Base-by-base conservation (phyloP, 2,888 invertebrate species). In the Hofmannophila pseudospretella region DNA sequence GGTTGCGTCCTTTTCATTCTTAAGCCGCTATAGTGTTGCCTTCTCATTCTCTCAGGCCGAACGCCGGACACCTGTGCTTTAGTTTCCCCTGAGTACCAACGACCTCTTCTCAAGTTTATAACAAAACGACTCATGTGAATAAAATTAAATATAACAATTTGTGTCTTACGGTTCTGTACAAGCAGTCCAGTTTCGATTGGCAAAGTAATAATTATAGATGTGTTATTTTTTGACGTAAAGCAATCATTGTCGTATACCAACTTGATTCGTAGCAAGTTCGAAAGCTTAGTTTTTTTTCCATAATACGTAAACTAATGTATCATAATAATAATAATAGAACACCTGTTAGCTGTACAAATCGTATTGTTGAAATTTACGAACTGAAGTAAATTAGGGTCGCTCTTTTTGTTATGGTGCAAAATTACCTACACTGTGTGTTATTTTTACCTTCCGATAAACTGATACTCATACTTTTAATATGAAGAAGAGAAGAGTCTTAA, bases 41-140 rank as follows among this genome's bases (percentile, higher is more conserved):
- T 26, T 77, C 82, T 69, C 70, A 51, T 48, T 81, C 71, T 51
- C 49, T 42, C 75, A 51, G 67, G 60, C 77, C 76, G 80, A 86
- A 76, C 86, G 86, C 78, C 82, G 86, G 84, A 86, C 86, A 86
- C 86, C 86, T 86, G 86, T 86, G 86, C 86, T 85, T 86, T 80
- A 85, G 84, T 85, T 84, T 86, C 85, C 86, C 82, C 78, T 70
- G 78, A 84, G 86, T 86, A 84, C 82, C 86, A 86, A 84, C 86
- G 86, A 86, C 86, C 86, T 86, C 84, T 82, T 66, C 54, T 51
- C 35, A 41, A 47, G 48, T 55, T 47, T 58, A 60, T 52, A 51
- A 51, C 60, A 49, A 63, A 79, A 77, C 48, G 67, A 50, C 71
- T 50, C 67, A 85, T 54, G 62, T 54, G 36, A 42, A 47, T 46